Base-by-base conservation (phyloP, 1,140 invertebrate genomes). In the Macrostomum lignano region DNA sequence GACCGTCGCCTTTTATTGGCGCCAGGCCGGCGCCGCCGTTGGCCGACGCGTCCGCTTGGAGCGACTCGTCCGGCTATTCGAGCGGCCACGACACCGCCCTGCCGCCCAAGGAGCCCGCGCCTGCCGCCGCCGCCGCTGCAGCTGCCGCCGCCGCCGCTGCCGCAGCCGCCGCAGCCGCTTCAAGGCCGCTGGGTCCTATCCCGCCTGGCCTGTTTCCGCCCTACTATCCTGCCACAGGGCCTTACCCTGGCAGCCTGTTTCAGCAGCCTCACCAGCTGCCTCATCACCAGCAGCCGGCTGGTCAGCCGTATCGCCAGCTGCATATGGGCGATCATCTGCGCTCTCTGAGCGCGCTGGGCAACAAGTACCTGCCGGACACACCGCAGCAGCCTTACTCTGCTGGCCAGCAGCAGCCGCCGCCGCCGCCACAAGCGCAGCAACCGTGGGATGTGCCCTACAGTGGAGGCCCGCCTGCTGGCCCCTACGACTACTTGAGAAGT, bases 291-390 rank as follows among this genome's bases (percentile, higher is more conserved):
- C 15, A 28, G 14, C 15, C 19, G 15, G 15, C 14, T 28, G 15
- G 14, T 28, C 15, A 17, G 15, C 15, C 19, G 26, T 28, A 28
- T 9, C 15, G 19, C 15, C 15, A 28, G 15, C 14, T 14, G 19
- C n/a, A n/a, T n/a, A 14, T 28, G 15, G 26, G 19, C 15, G 26
- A 28, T 9, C 26, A 28, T 28, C 19, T 28, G 19, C 3, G 26
- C 7, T 28, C 26, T 9, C 19, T 28, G 19, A 28, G 14, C 15
- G 26, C 26, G 9, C 26, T 28, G 7, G 26, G 26, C 15, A 15
- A 14, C 3, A 28, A 28, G 19, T 28, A 28, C 9, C 15, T 28
- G 26, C n/a, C n/a, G n/a, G n/a, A n/a, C n/a, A n/a, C n/a, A n/a
- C n/a, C n/a, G n/a, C n/a, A n/a, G n/a, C n/a, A n/a, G n/a, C n/a